A percentile compares a stretch with the other conserved stretches of the same genome.
Conservation (phyloP, 2,113 vertebrate genomes). For the Phoxinus phoxinus region DNA sequence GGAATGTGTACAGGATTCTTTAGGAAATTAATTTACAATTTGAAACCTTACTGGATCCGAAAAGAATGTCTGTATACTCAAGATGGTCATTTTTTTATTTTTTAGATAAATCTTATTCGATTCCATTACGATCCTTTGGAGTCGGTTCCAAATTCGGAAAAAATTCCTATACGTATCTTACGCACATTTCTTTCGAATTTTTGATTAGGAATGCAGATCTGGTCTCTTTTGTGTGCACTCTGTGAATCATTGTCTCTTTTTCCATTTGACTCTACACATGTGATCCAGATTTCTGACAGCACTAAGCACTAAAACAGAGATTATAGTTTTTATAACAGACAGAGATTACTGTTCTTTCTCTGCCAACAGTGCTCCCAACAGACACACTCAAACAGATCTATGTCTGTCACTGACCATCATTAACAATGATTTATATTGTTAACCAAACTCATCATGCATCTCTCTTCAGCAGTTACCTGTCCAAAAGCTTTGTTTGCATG, state of each 20-base stretch:
- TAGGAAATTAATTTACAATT: background rate
- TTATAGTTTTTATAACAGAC: conserved; percentile 7
- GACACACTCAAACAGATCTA: too few relatives aligned
- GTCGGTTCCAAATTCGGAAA: background rate
- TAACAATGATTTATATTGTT: too few relatives aligned
- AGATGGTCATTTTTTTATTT: too few relatives aligned
- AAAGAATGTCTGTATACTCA: background rate
- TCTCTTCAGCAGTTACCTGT: too few relatives aligned
- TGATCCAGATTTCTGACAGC: background rate
- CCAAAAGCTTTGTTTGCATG: background rate
- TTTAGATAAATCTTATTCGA: background rate
- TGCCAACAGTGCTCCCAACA: too few relatives aligned
- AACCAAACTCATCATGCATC: too few relatives aligned
- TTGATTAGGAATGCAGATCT: background rate
- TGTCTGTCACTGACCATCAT: too few relatives aligned
- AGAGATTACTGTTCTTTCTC: conserved; percentile 10
- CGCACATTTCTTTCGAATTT: background rate
- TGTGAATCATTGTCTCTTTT: background rate
- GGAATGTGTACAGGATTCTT: background rate
- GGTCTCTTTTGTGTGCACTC: background rate
- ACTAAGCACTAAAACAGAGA: conserved; percentile 4
- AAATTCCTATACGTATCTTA: background rate
- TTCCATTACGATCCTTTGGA: background rate
- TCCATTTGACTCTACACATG: background rate
- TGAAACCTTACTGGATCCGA: background rate